Evolutionary conservation across 2,797 vertebrate genomes (phyloP).

Genomic region (Lacerta bilineata): DNA sequence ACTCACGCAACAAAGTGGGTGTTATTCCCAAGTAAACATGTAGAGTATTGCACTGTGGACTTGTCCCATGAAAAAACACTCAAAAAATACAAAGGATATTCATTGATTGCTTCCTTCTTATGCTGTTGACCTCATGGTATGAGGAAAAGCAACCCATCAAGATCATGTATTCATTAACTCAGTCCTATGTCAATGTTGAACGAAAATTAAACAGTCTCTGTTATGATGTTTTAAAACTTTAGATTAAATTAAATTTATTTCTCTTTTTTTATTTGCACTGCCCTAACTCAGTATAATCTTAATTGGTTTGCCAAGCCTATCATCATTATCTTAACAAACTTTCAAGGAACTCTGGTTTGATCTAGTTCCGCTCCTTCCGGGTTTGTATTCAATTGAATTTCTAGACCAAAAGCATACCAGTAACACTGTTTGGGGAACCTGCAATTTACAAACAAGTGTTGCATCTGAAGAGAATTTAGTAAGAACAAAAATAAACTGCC

Average conservation of each 20-base stretch:
- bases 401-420: neutral
- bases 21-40: neutral
- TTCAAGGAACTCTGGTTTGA: neutral
- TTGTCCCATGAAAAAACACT: neutral
- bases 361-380: neutral
- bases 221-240: neutral
- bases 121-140: neutral
- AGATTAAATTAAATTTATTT: neutral
- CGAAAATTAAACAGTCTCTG: neutral
- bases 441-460: neutral
- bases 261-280: neutral
- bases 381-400: neutral
- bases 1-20: neutral
- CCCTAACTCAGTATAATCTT: neutral
- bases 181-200: neutral
- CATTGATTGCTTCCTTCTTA: neutral
- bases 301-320: neutral
- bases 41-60: neutral
- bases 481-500: neutral
- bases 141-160: neutral
- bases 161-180: neutral
- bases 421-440: neutral
- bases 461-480: slow-evolving; percentile 4
- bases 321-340: neutral
- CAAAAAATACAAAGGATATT: neutral